Conservation (phyloP, 2,797 vertebrate genomes). For the Neosalanx taihuensis region DNA sequence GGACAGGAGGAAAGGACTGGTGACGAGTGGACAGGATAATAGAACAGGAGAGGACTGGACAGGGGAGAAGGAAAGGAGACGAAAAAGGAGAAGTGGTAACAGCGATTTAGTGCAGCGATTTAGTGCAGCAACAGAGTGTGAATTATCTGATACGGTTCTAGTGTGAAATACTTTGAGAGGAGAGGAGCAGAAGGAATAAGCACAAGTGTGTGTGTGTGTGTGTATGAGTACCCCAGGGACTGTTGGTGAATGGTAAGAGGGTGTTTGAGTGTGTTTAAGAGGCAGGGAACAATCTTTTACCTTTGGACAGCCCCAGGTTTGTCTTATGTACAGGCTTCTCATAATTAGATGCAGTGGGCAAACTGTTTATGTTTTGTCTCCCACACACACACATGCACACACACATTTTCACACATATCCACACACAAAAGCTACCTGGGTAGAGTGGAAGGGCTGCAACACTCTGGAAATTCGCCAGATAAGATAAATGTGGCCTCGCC, state of each 20-base stretch:
- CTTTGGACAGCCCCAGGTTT: constrained; percentile 35
- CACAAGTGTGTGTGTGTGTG: background rate
- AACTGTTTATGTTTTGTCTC: constrained; percentile 38
- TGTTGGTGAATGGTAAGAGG: background rate
- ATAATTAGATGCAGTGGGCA: constrained; percentile 36
- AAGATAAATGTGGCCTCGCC: constrained; percentile 24
- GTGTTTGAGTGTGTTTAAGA: background rate
- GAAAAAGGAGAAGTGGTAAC: background rate
- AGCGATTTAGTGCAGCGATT: background rate
- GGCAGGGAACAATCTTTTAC: constrained; percentile 24
- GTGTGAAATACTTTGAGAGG: background rate
- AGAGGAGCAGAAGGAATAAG: background rate
- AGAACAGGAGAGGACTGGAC: background rate
- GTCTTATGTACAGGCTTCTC: constrained; percentile 33
- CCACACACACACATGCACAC: constrained; percentile 23
- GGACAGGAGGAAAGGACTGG: background rate
- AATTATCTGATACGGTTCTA: constrained; percentile 4
- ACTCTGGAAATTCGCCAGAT: constrained; percentile 23
- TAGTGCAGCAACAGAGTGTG: background rate
- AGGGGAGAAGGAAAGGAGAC: background rate
- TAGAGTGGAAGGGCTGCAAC: constrained; percentile 18
- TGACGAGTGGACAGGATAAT: background rate
- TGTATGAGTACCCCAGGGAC: background rate
- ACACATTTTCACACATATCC: background rate
- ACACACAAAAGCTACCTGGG: background rate